Conservation (phyloP, 2,113 vertebrate species). For the Aix galericulata region DNA sequence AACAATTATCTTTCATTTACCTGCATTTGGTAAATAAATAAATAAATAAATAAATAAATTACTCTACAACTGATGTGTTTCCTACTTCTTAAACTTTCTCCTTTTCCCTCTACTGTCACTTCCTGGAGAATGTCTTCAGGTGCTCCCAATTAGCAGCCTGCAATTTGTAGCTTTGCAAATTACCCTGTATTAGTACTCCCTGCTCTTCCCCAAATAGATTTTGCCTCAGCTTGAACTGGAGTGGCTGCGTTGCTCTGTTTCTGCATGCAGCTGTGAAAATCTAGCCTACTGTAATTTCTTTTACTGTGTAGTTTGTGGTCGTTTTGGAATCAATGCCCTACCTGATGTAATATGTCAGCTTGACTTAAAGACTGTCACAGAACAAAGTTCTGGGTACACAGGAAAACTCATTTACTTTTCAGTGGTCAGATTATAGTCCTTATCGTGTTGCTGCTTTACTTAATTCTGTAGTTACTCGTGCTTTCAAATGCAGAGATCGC, state of each 20-base stretch:
- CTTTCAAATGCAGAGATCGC: background rate
- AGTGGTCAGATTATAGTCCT: background rate
- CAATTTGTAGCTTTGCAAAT: background rate
- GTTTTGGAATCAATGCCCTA: background rate
- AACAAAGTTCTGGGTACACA: background rate
- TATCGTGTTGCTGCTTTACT: background rate
- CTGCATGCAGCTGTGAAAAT: background rate
- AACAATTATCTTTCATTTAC: background rate
- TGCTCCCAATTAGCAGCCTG: background rate
- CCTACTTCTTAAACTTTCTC: background rate
- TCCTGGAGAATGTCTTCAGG: background rate
- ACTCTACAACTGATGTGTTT: background rate
- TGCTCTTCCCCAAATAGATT: background rate
- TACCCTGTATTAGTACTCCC: background rate
- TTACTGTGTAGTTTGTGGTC: rapidly evolving
- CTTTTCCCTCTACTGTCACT: background rate
- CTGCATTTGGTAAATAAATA: background rate
- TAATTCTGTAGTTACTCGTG: background rate
- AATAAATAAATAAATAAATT: background rate
- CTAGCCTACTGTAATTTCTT: background rate
- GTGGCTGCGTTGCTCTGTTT: background rate
- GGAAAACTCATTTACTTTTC: background rate
- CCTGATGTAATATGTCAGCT: background rate
- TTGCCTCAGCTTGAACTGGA: background rate
- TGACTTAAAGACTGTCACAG: background rate